phyloP scores from a whole-genome alignment of 2,888 invertebrate species.

The Ditula angustiorana region DNA sequence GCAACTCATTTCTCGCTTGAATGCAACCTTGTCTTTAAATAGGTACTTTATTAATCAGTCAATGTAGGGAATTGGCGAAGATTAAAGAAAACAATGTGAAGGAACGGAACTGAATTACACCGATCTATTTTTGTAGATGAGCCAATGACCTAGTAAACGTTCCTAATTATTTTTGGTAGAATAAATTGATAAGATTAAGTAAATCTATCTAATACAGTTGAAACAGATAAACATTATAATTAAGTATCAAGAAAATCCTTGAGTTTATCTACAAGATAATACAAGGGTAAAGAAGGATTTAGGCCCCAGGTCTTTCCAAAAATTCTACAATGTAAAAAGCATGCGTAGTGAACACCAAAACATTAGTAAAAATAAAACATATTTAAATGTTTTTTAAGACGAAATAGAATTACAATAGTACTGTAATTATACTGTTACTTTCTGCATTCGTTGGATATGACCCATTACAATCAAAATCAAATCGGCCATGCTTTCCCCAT shows the following conservation, averaged over 20 bases:
- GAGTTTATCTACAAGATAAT: not conserved
- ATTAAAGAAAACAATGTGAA: not conserved
- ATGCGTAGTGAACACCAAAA: too few species aligned
- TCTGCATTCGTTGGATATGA: too few species aligned
- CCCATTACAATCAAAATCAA: too few species aligned
- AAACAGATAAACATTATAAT: slow-evolving; percentile 38
- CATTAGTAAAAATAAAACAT: too few species aligned
- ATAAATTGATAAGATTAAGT: slow-evolving; percentile 13
- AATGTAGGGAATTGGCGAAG: not conserved
- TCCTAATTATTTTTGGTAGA: not conserved
- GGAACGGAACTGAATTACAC: not conserved
- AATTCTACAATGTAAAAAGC: too few species aligned
- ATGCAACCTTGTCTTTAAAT: slow-evolving; percentile 5
- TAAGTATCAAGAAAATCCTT: not conserved
- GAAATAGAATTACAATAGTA: too few species aligned
- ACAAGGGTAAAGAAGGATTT: too few species aligned
- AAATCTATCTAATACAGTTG: not conserved
- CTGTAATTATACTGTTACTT: too few species aligned
- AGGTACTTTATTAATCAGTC: not conserved
- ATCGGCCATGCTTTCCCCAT: too few species aligned
- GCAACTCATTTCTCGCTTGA: slow-evolving; percentile 3
- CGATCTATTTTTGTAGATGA: slow-evolving; percentile 13
- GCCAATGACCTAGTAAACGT: not conserved
- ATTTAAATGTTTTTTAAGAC: too few species aligned
- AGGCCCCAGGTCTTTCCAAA: too few species aligned